Percentiles rank a stretch among this genome's conserved stretches.
These are phyloP conservation scores for Erpornis zantholeuca DNA, from an alignment of 2,113 vertebrate genomes.

Conservation along the genomic window DNA sequence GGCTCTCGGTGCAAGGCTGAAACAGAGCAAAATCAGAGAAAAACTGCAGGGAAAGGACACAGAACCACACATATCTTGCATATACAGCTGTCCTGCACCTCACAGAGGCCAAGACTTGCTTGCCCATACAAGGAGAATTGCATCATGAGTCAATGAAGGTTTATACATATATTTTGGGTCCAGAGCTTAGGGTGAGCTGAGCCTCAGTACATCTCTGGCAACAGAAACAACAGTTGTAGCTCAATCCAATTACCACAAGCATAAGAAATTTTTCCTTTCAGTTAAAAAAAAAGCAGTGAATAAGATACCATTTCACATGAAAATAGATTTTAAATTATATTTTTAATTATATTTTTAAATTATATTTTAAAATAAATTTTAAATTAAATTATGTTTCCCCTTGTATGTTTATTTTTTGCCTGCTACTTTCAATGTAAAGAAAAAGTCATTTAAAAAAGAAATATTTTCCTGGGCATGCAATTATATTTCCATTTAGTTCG, in stretches of 20 bases:
- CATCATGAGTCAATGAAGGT: not conserved
- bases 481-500: not conserved
- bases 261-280: conserved; percentile 40
- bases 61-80: not conserved
- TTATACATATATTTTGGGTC: not conserved
- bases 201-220: not conserved
- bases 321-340: not conserved
- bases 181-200: not conserved
- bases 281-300: conserved; percentile 40
- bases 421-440: not conserved
- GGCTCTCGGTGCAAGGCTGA: not conserved
- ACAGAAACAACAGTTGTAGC: conserved; percentile 24
- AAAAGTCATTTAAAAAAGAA: not conserved
- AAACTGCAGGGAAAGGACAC: not conserved
- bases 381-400: not conserved
- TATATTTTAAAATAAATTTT: not conserved
- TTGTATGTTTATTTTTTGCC: not conserved
- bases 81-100: not conserved
- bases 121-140: not conserved
- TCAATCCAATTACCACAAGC: conserved; percentile 13
- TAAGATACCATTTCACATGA: not conserved
- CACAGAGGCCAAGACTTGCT: not conserved
- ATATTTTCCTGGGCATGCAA: not conserved
- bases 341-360: too few relatives aligned
- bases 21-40: not conserved